Percentiles rank a stretch among this genome's conserved stretches.
Conservation (phyloP, 2,797 vertebrate genomes). For the Toxotes lorentzi region DNA sequence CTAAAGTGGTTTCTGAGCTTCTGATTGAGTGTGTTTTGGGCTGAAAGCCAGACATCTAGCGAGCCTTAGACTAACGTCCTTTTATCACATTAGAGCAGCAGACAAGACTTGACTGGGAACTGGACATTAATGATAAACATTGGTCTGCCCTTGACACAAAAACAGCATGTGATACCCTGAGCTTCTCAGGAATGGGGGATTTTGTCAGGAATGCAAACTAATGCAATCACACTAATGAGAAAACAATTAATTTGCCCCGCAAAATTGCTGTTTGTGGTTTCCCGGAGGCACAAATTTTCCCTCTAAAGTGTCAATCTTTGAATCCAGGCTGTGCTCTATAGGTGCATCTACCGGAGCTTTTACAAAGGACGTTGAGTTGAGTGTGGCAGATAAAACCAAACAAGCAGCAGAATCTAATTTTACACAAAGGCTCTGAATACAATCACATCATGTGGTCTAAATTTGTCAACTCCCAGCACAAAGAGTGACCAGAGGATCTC, state of each 20-base stretch:
- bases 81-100: conserved; percentile 81
- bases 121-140: conserved; percentile 78
- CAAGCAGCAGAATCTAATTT: conserved; percentile 66
- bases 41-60: conserved; percentile 69
- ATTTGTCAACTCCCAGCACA: conserved; percentile 72
- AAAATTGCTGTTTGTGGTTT: conserved; percentile 36
- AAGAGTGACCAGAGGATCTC: conserved; percentile 73
- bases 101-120: conserved; percentile 74
- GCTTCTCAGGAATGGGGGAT: conserved; percentile 65
- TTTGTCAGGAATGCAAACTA: conserved; percentile 78
- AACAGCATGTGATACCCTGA: conserved; percentile 80
- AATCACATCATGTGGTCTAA: conserved; percentile 79
- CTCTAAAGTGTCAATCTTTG: conserved; percentile 27
- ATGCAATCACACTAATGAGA: conserved; percentile 81
- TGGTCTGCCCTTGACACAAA: conserved; percentile 69
- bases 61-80: conserved; percentile 69
- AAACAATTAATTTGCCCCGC: conserved; percentile 67
- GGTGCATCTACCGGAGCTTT: conserved; percentile 30
- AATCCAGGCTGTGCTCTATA: conserved; percentile 17
- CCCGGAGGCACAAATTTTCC: conserved; percentile 26
- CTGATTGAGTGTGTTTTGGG: conserved; percentile 67
- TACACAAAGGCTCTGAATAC: conserved; percentile 69
- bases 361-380: conserved; percentile 36
- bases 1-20: conserved; percentile 60
- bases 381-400: conserved; percentile 52